phyloP scores from a whole-genome alignment of 2,888 invertebrate genomes.

The Muscina levida region DNA sequence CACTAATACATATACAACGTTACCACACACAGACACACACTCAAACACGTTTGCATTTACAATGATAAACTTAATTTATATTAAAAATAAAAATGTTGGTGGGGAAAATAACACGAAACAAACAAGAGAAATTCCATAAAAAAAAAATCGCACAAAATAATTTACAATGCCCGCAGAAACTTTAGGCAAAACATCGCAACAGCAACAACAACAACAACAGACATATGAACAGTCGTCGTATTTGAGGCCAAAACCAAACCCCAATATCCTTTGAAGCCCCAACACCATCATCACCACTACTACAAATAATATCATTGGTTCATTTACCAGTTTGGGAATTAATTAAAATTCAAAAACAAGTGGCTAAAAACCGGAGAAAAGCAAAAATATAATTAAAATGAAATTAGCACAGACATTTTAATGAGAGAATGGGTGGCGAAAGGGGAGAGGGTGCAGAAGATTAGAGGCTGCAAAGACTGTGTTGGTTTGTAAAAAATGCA shows the following conservation, averaged over 20 bases:
- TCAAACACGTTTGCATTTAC: background rate
- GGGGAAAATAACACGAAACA: background rate
- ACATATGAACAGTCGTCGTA: too few relatives aligned
- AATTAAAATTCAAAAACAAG: slow-evolving; percentile 19
- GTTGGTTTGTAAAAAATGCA: slow-evolving; percentile 3
- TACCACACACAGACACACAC: background rate
- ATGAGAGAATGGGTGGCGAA: too few relatives aligned
- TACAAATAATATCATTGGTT: background rate
- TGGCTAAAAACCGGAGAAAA: background rate
- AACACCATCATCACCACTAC: too few relatives aligned
- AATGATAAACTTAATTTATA: slow-evolving; percentile 52
- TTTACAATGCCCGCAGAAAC: background rate
- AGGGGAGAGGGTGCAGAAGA: too few relatives aligned
- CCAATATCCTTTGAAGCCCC: too few relatives aligned
- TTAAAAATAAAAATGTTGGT: slow-evolving; percentile 2
- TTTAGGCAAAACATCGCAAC: background rate
- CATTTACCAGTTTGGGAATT: slow-evolving; percentile 6
- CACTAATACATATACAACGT: background rate
- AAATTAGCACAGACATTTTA: slow-evolving; percentile 46
- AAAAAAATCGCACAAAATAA: background rate
- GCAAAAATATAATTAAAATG: slow-evolving; percentile 33
- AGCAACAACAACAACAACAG: background rate
- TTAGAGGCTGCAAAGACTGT: too few relatives aligned
- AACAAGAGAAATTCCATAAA: slow-evolving; percentile 15
- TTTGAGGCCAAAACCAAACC: too few relatives aligned